A percentile compares a stretch with the other conserved stretches of the same genome.
Conservation (phyloP, 2,888 invertebrate genomes). For the Dicyrtomina minuta region DNA sequence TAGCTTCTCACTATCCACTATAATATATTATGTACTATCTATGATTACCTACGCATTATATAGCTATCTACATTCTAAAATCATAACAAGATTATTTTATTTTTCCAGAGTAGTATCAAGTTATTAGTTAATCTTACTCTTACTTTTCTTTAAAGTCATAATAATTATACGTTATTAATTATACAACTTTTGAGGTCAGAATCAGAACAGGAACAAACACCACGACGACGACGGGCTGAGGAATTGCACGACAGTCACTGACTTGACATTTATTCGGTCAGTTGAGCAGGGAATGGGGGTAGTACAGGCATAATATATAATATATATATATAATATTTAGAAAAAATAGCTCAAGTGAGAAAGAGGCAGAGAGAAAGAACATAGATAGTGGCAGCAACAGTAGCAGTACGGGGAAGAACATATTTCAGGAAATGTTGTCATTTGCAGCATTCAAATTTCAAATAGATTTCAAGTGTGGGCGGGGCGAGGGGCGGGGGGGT, state of each 20-base stretch:
- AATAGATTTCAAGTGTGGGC: too few species aligned
- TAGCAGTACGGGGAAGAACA: neutral
- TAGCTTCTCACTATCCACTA: too few species aligned
- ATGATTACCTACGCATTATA: too few species aligned
- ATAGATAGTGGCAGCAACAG: conserved; percentile 27
- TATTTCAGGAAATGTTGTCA: neutral
- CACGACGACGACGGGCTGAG: neutral
- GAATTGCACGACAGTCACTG: neutral
- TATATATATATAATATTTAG: neutral
- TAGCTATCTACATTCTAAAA: too few species aligned
- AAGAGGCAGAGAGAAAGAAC: conserved; percentile 8
- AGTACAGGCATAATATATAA: neutral
- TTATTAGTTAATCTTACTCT: too few species aligned
- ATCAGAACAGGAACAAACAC: neutral
- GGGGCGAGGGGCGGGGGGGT: too few species aligned
- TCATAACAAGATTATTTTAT: too few species aligned
- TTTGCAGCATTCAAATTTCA: neutral
- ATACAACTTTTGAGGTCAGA: too few species aligned
- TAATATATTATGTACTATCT: too few species aligned
- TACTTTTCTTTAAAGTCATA: too few species aligned
- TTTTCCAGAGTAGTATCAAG: too few species aligned
- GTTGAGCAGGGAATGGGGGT: neutral
- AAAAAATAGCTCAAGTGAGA: conserved; percentile 1
- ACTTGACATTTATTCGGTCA: neutral
- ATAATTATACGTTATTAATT: too few species aligned